Evolutionary conservation across 2,113 vertebrate genomes (phyloP).

Genomic region (Ctenomys sociabilis): DNA sequence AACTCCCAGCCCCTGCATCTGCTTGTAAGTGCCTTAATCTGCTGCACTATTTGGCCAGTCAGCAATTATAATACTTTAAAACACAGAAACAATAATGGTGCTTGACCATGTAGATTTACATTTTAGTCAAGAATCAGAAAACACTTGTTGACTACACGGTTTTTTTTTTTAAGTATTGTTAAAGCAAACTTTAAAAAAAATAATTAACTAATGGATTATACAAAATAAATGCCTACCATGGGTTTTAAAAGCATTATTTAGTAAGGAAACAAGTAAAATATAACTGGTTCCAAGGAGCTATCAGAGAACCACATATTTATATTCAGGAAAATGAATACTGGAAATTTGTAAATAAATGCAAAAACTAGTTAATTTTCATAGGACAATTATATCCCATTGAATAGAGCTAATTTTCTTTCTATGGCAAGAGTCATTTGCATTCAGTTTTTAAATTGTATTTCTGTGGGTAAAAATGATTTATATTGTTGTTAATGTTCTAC

Average conservation of each 20-base stretch:
- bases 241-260: neutral
- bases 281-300: neutral
- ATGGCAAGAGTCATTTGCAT: neutral
- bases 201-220: conserved; percentile 13
- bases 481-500: neutral
- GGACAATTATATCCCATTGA: neutral
- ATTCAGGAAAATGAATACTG: neutral
- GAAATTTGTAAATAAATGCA: conserved; percentile 26
- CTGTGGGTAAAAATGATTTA: neutral
- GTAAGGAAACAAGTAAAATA: neutral
- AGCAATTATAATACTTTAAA: neutral
- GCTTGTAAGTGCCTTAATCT: too few relatives aligned
- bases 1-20: too few relatives aligned
- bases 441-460: neutral
- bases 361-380: neutral
- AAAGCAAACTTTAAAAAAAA: conserved; percentile 34
- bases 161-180: neutral
- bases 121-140: conserved; percentile 29
- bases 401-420: conserved; percentile 39
- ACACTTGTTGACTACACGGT: neutral
- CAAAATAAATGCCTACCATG: neutral
- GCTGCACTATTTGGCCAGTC: too few relatives aligned
- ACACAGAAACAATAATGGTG: neutral
- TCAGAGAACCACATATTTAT: neutral
- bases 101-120: neutral